These are phyloP conservation scores for Heliopora coerulea DNA, from an alignment of 92 coral and sea anemone genomes.

Conservation along the genomic window DNA sequence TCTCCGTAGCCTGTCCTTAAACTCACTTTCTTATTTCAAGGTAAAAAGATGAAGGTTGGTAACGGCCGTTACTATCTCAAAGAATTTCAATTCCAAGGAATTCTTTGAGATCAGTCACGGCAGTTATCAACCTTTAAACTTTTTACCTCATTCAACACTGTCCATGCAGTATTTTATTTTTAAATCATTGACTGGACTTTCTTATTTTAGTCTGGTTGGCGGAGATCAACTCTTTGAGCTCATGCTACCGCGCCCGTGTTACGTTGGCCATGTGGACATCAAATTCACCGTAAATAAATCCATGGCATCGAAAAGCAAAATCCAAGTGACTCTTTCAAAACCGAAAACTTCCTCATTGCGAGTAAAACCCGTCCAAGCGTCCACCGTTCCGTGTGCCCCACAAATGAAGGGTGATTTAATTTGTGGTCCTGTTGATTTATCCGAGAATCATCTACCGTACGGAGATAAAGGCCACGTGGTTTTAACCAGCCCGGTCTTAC, in stretches of 20 bases:
- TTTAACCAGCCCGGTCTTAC: slow-evolving; percentile 80
- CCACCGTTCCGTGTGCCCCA: slow-evolving; percentile 23
- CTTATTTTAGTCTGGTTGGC: slow-evolving; percentile 45
- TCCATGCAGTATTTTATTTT: too few species aligned
- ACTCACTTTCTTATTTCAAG: neutral
- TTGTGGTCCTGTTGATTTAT: slow-evolving; percentile 88
- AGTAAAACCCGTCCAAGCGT: slow-evolving; percentile 35
- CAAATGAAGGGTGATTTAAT: slow-evolving; percentile 68
- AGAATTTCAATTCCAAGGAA: neutral
- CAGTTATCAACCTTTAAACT: too few species aligned
- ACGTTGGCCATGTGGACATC: slow-evolving; percentile 94
- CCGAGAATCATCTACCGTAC: slow-evolving; percentile 56
- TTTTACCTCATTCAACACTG: too few species aligned
- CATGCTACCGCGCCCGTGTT: slow-evolving; percentile 88
- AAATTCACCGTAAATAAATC: slow-evolving; percentile 74
- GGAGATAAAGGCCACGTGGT: slow-evolving; percentile 74
- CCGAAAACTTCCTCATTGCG: slow-evolving; percentile 41
- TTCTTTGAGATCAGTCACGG: too few species aligned
- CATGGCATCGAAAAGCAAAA: slow-evolving; percentile 49
- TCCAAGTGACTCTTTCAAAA: slow-evolving; percentile 43
- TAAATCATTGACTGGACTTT: too few species aligned
- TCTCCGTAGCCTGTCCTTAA: too few species aligned
- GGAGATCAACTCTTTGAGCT: slow-evolving; percentile 88
- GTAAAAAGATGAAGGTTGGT: too few species aligned
- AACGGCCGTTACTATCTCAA: neutral